Conservation (phyloP, 2,888 invertebrate genomes). For the Drosophila falleni region DNA sequence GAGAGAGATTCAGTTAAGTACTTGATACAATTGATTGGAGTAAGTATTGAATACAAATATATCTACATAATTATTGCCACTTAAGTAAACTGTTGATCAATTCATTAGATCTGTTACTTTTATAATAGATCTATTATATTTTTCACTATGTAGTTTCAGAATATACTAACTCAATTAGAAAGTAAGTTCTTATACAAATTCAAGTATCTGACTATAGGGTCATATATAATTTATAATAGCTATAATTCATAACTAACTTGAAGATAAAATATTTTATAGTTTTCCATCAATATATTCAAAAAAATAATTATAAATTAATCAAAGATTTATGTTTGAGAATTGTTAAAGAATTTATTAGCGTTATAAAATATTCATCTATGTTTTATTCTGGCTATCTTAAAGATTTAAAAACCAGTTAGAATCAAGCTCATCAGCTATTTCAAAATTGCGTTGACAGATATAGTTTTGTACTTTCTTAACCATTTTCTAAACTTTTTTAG, state of each 20-base stretch:
- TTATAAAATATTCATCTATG: no score
- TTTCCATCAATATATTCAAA: background rate
- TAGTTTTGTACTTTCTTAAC: no score
- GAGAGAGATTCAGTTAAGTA: slow-evolving; percentile 1
- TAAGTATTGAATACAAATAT: background rate
- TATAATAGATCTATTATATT: no score
- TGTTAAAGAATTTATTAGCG: no score
- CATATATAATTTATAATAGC: no score
- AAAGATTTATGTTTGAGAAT: no score
- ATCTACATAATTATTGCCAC: background rate
- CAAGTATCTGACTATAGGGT: no score
- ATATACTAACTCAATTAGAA: background rate
- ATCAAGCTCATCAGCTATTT: no score
- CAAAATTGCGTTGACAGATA: no score
- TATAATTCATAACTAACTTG: background rate
- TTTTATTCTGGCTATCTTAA: background rate
- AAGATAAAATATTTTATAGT: no score
- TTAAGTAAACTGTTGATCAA: background rate
- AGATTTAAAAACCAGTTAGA: background rate
- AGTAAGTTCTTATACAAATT: background rate
- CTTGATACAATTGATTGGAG: slow-evolving; percentile 4
- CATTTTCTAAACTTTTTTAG: no score
- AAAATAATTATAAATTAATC: background rate
- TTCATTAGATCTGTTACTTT: no score
- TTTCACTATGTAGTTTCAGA: background rate